Base-by-base conservation (phyloP, 2,888 invertebrate species). In the Meteorus colon region DNA sequence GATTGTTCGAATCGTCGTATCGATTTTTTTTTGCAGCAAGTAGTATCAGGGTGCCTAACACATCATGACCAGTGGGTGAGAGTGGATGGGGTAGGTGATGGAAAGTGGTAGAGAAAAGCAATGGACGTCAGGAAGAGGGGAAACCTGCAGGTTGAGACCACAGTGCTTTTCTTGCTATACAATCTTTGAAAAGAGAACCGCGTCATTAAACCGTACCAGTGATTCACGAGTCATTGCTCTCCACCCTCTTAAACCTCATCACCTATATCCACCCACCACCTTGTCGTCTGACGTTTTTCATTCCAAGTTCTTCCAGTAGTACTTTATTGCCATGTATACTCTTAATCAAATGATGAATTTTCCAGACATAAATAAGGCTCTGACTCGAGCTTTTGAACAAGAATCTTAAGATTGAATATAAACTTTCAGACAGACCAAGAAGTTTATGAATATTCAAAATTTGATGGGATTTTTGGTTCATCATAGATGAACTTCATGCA, bases 161-260 rank as follows among this genome's bases (percentile, higher is more conserved):
- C 62, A 82, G 84, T 85, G 88, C 87, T 88, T 89, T 89, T 88
- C 87, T 87, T 85, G 85, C 87, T 87, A 89, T 89, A 89, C 89
- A 89, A 89, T 89, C 89, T 89, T 89, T 88, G 89, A 89, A 89
- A 89, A 86, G 88, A 89, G 89, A 88, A 85, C 85, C 88, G 89
- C 89, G 86, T 89, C 89, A 89, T 89, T 89, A 89, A 88, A 86
- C 84, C 86, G 84, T 83, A 80, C 86, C 84, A 86, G 86, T 84
- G 85, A 87, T 89, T 89, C 88, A 89, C 88, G 89, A 88, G 84
- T 89, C 89, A 89, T 89, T 89, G 88, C 87, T 84, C 84, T 83
- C 82, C 85, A 81, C 78, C 83, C 80, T 80, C 80, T 78, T 74
- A 55, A 55, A 19, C 75, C 77, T 70, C 77, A 78, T 80, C 78